Evolutionary conservation across 2,888 invertebrate species (phyloP), one percentile per base, ranked within the genome.

Genomic region (Drosophila stalkeri): DNA sequence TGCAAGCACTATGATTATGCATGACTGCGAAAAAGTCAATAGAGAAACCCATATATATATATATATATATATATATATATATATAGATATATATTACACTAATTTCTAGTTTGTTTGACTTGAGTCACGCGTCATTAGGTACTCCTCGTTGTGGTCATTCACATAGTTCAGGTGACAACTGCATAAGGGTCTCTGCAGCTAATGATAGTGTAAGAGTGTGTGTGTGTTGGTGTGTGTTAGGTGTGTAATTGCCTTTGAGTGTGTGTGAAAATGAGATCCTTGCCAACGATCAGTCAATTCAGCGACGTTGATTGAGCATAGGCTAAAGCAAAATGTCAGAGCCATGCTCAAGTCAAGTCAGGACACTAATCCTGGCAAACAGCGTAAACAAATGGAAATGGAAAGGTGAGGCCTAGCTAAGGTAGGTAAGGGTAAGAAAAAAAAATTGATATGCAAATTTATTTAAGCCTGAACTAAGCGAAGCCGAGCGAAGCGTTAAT

Each of bases 71-170:
- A 27, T 23, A 41, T 8, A 56, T 14, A 2, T 18, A 31, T n/a
- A 7, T 35, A 52, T 27, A 59, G 0, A 54, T 63, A 55, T 54
- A 67, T 72, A 80, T 74, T 77, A 31, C n/a, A 79, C 62, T 78
- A 74, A 75, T 72, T 77, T 83, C 33, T 16, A 70, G 59, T 75
- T 64, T 33, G 68, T 75, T 61, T 33, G 70, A 67, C 71, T 67
- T 37, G 59, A 80, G 90, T 88, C 80, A 86, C 81, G 88, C 85
- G 82, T 88, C 86, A 88, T 88, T 90, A 90, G 80, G 86, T 61
- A 72, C 66, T 67, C 64, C 57, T 37, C 37, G 59, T 23, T 18
- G 55, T 43, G 54, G 57, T 20, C 69, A 3, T n/a, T 14, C 7
- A 9, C 47, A 27, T 27, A 20, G n/a, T 46, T 44, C 77, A 77